Base-by-base conservation (phyloP, 2,797 vertebrate species). In the Acanthurus lineatus region DNA sequence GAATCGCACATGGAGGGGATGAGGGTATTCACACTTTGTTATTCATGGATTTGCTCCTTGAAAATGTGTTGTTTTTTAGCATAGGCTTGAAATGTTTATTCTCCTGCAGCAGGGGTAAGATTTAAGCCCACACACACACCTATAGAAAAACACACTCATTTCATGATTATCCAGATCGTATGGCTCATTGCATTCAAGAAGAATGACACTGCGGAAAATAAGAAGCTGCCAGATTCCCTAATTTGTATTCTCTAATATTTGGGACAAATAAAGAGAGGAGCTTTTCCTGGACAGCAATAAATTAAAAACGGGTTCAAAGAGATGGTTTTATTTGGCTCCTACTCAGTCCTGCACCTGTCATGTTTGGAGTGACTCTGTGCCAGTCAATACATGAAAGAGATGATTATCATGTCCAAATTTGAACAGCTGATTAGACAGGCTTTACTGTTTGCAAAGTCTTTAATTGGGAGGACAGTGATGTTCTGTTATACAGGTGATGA, bases 331-430 rank as follows among this genome's bases (percentile, higher is more conserved):
- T 70, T 56, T 48, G 59, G 74, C 85, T 84, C 49, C 16, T 51
- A 65, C 73, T 75, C 61, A 62, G 9, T 38, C 10, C 77, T 60
- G 71, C 65, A 48, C 58, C 22, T 87, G 77, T 77, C 79, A 68
- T 83, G 72, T 79, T 84, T 85, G 77, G 81, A 76, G 53, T 49
- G 79, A 79, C 75, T 83, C 6, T 65, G 69, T 69, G 80, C 87
- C 86, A 88, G 84, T 90, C 87, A 85, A 53, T 77, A 81, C 84
- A 90, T 93, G 85, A 84, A 73, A 76, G 58, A 61, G 70, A 76
- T 88, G 73, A 92, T 91, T 87, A 89, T 77, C 79, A 62, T 79
- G 79, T 83, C 69, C 82, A 90, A 79, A 92, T 93, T 88, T 93
- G 86, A 92, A 88, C 86, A 92, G 86, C 61, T 14, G 79, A 88